Base-by-base conservation (phyloP, 2,888 invertebrate species). In the Drosophila neutralis region DNA sequence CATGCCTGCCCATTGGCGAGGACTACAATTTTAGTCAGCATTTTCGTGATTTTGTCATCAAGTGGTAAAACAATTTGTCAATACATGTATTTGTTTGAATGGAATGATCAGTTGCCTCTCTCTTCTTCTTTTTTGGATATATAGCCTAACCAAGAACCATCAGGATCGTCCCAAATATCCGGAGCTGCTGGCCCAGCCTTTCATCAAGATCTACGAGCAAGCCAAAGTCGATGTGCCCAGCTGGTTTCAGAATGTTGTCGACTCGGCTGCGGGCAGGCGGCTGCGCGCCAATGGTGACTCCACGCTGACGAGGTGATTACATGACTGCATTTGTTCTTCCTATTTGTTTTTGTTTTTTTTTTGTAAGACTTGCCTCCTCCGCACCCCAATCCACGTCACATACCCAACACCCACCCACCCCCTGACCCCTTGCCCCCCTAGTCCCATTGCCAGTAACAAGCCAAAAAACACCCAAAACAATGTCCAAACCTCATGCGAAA, bases 141-240 rank as follows among this genome's bases (percentile, higher is more conserved):
- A 13, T 93, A 98, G 98, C 94, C 95, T 99, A 92, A 98, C 96
- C 83, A 99, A 99, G 94, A 97, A 99, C 94, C 98, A 97, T 93
- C 95, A 96, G 92, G 95, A 97, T 90, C 95, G 99, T 88, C 99
- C 99, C 74, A 99, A 99, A 93, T 99, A 99, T 94, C 96, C 95
- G 79, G 96, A 97, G 92, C 95, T 99, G 18, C 94, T 98, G 92
- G 96, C 97, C 81, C 97, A 98, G 91, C 95, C 96, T 27, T 98
- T 98, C 93, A 97, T 98, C 62, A 96, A 95, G 93, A 95, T 95
- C 83, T 97, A 97, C 71, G 96, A 97, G 82, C 93, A 93, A 10
- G 94, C 94, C 80, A 94, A 95, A 78, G 95, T 96, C 38, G 95
- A 96, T 72, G 97, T 98, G 42, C 96, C 96, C 54, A 94, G 95